Percentiles rank a stretch among this genome's conserved stretches.
phyloP scores from a whole-genome alignment of 2,113 vertebrate genomes.

The Emydocephalus ijimae region DNA sequence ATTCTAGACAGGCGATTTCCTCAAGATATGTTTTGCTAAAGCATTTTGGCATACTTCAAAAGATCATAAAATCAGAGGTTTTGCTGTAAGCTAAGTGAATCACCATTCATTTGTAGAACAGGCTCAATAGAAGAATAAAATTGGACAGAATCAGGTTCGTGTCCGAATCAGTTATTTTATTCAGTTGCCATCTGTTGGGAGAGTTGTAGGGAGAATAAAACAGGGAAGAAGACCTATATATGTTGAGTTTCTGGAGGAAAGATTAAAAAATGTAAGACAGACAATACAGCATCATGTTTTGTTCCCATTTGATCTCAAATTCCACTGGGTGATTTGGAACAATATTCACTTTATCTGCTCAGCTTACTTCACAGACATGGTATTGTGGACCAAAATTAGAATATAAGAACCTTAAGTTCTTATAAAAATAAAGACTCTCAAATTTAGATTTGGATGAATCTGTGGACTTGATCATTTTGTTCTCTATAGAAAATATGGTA shows the following conservation, averaged over 20 bases:
- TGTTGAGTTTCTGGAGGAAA: background rate
- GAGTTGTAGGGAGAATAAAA: background rate
- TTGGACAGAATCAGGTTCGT: background rate
- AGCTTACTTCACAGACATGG: background rate
- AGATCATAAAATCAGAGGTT: background rate
- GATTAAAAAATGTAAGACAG: background rate
- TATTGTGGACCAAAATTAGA: background rate
- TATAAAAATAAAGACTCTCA: background rate
- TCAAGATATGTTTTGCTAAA: background rate
- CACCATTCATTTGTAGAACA: background rate
- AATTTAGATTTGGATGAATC: background rate
- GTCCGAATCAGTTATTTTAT: background rate
- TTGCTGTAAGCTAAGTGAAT: background rate
- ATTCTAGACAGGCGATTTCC: background rate
- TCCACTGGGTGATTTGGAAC: background rate
- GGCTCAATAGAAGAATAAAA: background rate
- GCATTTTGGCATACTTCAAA: background rate
- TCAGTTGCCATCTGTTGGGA: background rate
- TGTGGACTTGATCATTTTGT: background rate
- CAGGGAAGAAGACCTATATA: background rate
- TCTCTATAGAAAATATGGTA: background rate
- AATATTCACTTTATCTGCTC: background rate
- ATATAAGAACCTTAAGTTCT: background rate
- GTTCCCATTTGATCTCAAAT: background rate
- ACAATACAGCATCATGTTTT: background rate